phyloP scores from a whole-genome alignment of 2,888 invertebrate species.

The Dioctria linearis region DNA sequence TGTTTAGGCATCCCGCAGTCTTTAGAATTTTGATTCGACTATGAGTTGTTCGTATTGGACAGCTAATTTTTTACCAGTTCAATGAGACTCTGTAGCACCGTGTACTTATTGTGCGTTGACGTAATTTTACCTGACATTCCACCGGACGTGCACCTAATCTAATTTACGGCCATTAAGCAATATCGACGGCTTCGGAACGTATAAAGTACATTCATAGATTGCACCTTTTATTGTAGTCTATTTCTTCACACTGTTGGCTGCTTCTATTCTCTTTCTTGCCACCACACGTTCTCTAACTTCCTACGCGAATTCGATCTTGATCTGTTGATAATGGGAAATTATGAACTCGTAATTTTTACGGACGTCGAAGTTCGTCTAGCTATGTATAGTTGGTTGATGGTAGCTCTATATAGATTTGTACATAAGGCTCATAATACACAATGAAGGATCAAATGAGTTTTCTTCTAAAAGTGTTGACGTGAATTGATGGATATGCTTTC shows the following conservation, averaged over 20 bases:
- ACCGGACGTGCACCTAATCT: not conserved
- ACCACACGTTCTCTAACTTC: not conserved
- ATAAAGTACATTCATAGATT: not conserved
- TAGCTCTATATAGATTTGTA: not conserved
- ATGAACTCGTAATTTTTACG: conserved; percentile 27
- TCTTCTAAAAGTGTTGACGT: conserved; percentile 9
- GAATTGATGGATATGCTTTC: conserved; percentile 19
- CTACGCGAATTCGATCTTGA: conserved; percentile 32
- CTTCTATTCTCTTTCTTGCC: not conserved
- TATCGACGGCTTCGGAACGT: not conserved
- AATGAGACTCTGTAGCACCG: not conserved
- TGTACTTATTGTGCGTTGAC: not conserved
- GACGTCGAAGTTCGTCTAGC: not conserved
- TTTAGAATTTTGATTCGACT: conserved; percentile 4
- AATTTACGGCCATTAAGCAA: not conserved
- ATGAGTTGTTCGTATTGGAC: not conserved
- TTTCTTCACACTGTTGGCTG: not conserved
- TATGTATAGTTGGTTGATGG: not conserved
- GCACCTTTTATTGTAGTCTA: conserved; percentile 31
- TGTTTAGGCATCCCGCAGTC: conserved; percentile 24
- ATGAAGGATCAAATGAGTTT: conserved; percentile 25
- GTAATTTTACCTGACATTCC: conserved; percentile 47
- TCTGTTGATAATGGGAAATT: conserved; percentile 22
- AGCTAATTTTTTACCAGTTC: conserved; percentile 35
- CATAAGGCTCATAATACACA: no score